Evolutionary conservation across 2,888 invertebrate species (phyloP).

Genomic region (Eupsilia transversa): DNA sequence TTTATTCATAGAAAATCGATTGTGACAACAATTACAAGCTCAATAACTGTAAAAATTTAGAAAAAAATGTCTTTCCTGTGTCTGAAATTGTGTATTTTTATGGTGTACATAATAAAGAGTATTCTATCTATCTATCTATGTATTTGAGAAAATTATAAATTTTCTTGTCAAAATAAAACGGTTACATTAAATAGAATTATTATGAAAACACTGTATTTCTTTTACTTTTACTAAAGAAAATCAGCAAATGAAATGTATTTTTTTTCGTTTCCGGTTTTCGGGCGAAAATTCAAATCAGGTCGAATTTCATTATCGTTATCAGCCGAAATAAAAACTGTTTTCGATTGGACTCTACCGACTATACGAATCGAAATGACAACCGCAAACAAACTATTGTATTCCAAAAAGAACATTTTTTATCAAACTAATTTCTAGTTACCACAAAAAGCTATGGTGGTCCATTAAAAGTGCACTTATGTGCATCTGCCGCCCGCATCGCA

Average conservation of each 20-base stretch:
- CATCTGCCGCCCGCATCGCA: constrained; percentile 82
- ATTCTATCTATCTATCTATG: no score
- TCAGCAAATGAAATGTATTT: neutral
- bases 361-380: neutral
- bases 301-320: neutral
- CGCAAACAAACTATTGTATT: constrained; percentile 14
- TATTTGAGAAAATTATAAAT: neutral
- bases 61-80: neutral
- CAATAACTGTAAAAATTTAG: neutral
- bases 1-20: no score
- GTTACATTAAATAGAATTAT: no score
- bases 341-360: neutral
- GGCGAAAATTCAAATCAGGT: no score
- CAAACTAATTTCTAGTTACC: constrained; percentile 36
- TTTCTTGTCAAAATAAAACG: neutral
- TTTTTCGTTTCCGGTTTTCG: neutral
- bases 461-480: constrained; percentile 41
- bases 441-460: constrained; percentile 47
- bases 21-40: neutral
- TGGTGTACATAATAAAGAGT: no score
- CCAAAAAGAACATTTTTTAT: constrained; percentile 26
- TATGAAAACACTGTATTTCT: neutral
- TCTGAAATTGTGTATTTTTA: no score
- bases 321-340: neutral
- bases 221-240: neutral